Evolutionary conservation across 2,888 invertebrate species (phyloP), one percentile per base, ranked within the genome.

Genomic region (Drosophila aldrichi): DNA sequence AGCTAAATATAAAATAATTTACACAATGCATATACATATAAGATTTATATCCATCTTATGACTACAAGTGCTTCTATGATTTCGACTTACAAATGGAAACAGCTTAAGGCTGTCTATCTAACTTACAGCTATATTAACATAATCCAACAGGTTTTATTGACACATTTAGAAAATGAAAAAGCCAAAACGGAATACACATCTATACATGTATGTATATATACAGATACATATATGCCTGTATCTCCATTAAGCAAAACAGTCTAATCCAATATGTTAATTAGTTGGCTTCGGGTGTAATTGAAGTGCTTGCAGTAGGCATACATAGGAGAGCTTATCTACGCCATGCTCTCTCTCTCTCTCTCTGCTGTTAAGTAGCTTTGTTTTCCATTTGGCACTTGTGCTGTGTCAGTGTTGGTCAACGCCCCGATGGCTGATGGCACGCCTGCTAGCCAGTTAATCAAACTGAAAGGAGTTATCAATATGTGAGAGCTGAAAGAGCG

Each of bases 381-480:
- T 48, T 32, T 29, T 18, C 29, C 29, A 48, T 48, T 48, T 48
- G 48, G n/a, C n/a, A 25, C 0, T 10, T 32, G 32, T 32, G 32
- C 32, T 41, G 57, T 55, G 51, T 59, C 32, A 46, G 57, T 55
- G 51, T 63, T 65, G 55, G 58, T 41, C 48, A 70, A 40, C 25
- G 60, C 49, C 8, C 14, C 44, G 22, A 5, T 41, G 10, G 44
- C 14, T 44, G 44, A 10, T n/a, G n/a, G 38, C 16, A 16, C 38
- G 56, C 46, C 29, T 44, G 16, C 16, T 29, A 8, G 12, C 9
- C 29, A 69, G 59, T 62, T 69, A 69, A 76, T 76, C 76, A 76
- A 76, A 65, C 61, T 73, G 56, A 40, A 70, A 67, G 70, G 54
- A 77, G 61, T 60, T 74, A 62, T 68, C 70, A 74, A 70, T 74